Conservation (phyloP, 2,797 vertebrate genomes). For the Pogoniulus pusillus region DNA sequence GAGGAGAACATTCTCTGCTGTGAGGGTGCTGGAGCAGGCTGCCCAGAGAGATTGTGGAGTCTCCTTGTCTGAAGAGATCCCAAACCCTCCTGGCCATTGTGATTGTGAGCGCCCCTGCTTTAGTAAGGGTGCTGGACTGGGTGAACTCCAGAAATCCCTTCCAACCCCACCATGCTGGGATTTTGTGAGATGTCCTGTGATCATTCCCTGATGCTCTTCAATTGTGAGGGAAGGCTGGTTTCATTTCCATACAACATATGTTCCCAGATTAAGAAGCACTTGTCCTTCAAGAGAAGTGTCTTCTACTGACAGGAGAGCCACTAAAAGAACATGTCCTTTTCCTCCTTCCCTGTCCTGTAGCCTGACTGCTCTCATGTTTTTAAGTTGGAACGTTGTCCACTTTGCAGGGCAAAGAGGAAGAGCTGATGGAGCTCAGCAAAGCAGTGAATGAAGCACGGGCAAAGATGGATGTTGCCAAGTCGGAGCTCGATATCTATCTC, state of each 20-base stretch:
- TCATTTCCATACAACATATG: not conserved
- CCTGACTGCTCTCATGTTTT: not conserved
- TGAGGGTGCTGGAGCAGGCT: no score
- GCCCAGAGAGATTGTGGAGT: no score
- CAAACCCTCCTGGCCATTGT: no score
- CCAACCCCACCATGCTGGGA: no score
- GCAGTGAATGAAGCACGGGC: slow-evolving; percentile 90
- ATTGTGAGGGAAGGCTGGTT: not conserved
- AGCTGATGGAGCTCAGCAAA: slow-evolving; percentile 91
- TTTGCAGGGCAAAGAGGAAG: slow-evolving; percentile 85
- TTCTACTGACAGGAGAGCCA: not conserved
- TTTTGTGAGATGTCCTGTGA: not conserved
- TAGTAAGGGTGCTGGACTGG: no score
- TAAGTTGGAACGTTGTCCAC: not conserved
- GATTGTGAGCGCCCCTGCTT: no score
- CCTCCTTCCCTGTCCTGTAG: no score
- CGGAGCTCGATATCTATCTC: slow-evolving; percentile 93
- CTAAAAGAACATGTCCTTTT: not conserved
- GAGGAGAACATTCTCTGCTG: no score
- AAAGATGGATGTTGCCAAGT: slow-evolving; percentile 88
- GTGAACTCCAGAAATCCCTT: no score
- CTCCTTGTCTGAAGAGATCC: no score
- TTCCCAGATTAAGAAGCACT: not conserved
- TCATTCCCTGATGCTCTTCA: not conserved
- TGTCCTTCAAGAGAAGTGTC: not conserved